phyloP scores from a whole-genome alignment of 2,113 vertebrate species.

The Excalfactoria chinensis region DNA sequence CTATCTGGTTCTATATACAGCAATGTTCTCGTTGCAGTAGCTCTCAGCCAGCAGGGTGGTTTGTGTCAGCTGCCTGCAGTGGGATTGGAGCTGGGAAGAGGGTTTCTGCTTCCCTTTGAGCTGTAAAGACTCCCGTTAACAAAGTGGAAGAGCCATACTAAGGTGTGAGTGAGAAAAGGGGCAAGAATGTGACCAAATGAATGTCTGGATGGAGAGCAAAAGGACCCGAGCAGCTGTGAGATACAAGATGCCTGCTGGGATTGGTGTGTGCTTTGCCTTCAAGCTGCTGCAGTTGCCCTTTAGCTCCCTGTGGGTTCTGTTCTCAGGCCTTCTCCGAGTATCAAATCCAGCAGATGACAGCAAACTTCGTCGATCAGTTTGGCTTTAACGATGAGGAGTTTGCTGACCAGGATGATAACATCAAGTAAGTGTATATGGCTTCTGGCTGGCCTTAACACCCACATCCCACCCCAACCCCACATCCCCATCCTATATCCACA shows the following conservation, averaged over 20 bases:
- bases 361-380: conserved; percentile 96
- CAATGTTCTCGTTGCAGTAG: no score
- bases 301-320: background rate
- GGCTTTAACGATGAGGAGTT: conserved; percentile 98
- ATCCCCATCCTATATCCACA: no score
- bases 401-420: conserved; percentile 93
- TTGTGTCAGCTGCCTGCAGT: no score
- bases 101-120: background rate
- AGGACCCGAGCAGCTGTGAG: background rate
- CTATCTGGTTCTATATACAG: no score
- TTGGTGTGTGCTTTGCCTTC: background rate
- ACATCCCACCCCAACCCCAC: no score
- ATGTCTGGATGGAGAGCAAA: background rate
- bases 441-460: background rate
- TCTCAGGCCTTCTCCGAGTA: conserved; percentile 95
- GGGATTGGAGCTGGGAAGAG: background rate
- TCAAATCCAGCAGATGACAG: conserved; percentile 98
- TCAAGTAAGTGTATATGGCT: conserved; percentile 82
- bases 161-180: background rate
- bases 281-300: background rate
- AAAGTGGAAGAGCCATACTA: no score
- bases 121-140: rapidly evolving
- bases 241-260: background rate
- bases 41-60: background rate
- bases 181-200: background rate